Base-by-base conservation (phyloP, 92 coral and sea anemone genomes). In the Plumapathes pennacea region DNA sequence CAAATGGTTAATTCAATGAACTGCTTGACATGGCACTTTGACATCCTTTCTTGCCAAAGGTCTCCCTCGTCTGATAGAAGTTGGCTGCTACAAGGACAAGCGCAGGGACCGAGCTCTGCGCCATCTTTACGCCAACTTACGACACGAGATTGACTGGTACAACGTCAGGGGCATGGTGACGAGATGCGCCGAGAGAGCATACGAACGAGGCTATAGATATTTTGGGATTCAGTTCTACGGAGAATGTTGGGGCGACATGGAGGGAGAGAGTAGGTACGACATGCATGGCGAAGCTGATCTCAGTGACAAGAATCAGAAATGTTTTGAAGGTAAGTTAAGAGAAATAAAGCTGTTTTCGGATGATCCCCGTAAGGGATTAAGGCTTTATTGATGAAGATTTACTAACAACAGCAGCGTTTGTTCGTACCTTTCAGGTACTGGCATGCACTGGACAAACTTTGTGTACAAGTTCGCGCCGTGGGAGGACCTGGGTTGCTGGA, bases 171-270 rank as follows among this genome's bases (percentile, higher is more conserved):
- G 65, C 80, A 70, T 69, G 65, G 60, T 77, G 6, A 60, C 80
- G 5, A 77, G 61, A 40, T 77, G 84, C 32, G 84, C 84, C 5
- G 84, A 77, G 55, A 60, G 79, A 29, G 84, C 84, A 9, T 72
- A 72, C 51, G 20, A 71, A 38, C 84, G 41, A 34, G 80, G 84
- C 42, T n/a, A 36, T 43, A 72, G 70, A 29, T 89, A 89, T 64
- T 89, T 89, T 41, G 97, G 94, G 5, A 74, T 89, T 46, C 97
- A 89, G 61, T 89, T 80, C 69, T 85, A 77, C 38, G 97, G 89
- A 15, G 97, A 89, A 68, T 89, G 97, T 26, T 89, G 97, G 97
- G 87, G 76, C 20, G 78, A 74, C 22, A 34, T 50, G 7, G 71
- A 81, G 30, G 87, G 52, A 0, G 71, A 74, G 25, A 17, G 38